A percentile compares a stretch with the other conserved stretches of the same genome.
These are phyloP conservation scores for Amphiprion ocellaris DNA, from an alignment of 2,113 vertebrate genomes.

Conservation along the genomic window DNA sequence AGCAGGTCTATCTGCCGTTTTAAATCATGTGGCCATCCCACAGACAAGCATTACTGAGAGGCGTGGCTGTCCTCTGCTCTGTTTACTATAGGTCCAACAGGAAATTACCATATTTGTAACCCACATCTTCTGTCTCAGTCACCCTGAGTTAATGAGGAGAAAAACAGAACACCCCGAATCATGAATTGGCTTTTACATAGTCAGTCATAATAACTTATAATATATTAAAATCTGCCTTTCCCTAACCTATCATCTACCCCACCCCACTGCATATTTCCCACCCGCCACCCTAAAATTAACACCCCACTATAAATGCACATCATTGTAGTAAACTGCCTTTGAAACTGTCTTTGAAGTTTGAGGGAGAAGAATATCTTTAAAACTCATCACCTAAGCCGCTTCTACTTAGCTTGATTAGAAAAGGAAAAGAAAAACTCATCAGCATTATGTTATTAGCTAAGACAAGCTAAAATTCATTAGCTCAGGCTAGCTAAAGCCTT, in stretches of 20 bases:
- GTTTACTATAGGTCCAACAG: constrained; percentile 80
- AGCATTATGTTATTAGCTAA: constrained; percentile 64
- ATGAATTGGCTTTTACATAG: constrained; percentile 78
- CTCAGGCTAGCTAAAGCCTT: constrained; percentile 55
- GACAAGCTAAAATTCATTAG: constrained; percentile 59
- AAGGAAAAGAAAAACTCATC: constrained; percentile 40
- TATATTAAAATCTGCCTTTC: constrained; percentile 83
- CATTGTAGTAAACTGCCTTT: constrained; percentile 76
- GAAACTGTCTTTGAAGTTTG: constrained; percentile 68
- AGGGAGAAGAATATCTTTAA: constrained; percentile 59
- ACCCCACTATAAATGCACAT: constrained; percentile 78
- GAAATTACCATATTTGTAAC: constrained; percentile 71
- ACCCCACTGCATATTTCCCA: constrained; percentile 69
- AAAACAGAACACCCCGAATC: constrained; percentile 71
- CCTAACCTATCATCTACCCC: constrained; percentile 58
- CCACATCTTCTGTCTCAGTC: constrained; percentile 81
- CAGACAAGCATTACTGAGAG: constrained; percentile 49
- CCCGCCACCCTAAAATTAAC: constrained; percentile 50
- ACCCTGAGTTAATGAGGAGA: constrained; percentile 83
- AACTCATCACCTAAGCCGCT: constrained; percentile 54
- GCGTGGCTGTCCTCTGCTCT: constrained; percentile 61
- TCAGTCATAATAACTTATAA: constrained; percentile 82
- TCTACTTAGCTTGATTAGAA: constrained; percentile 67
- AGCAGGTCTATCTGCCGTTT: constrained; percentile 47
- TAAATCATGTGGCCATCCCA: constrained; percentile 23